Conservation (phyloP, 2,113 vertebrate species). For the Nothobranchius furzeri region DNA sequence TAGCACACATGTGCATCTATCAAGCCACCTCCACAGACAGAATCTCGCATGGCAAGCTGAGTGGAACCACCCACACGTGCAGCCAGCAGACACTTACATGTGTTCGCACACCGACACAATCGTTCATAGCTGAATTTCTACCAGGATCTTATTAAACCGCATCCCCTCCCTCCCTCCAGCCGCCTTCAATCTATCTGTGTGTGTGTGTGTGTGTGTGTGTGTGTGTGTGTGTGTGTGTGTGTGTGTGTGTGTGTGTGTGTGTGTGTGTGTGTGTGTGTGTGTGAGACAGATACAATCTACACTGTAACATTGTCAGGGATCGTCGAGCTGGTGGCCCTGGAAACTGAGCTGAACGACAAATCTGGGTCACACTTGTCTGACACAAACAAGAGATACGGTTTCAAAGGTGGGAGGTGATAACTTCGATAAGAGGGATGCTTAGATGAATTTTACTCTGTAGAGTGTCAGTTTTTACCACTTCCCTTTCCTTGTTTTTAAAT, state of each 20-base stretch:
- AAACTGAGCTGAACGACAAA: conserved; percentile 45
- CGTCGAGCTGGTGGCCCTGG: conserved; percentile 49
- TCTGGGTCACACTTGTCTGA: conserved; percentile 46
- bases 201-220: conserved; percentile 5
- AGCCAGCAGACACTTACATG: conserved; percentile 50
- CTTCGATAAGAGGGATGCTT: neutral
- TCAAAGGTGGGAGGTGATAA: conserved; percentile 28
- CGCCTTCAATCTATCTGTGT: conserved; percentile 20
- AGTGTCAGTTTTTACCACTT: neutral
- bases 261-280: conserved; percentile 3
- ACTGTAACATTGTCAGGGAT: conserved; percentile 21
- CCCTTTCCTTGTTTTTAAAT: conserved; percentile 1
- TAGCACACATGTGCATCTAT: conserved; percentile 7
- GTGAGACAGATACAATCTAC: conserved; percentile 42
- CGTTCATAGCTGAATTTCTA: conserved; percentile 48
- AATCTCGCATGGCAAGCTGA: conserved; percentile 40
- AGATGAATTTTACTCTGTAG: neutral
- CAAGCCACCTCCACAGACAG: conserved; percentile 30
- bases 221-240: neutral
- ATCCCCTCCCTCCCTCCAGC: conserved; percentile 47
- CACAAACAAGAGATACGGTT: conserved; percentile 16
- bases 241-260: conserved; percentile 2
- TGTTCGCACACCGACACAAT: conserved; percentile 47
- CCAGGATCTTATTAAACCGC: conserved; percentile 57
- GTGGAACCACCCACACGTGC: conserved; percentile 64